Conservation (phyloP, 2,797 vertebrate genomes). For the Hylomyscus alleni region DNA sequence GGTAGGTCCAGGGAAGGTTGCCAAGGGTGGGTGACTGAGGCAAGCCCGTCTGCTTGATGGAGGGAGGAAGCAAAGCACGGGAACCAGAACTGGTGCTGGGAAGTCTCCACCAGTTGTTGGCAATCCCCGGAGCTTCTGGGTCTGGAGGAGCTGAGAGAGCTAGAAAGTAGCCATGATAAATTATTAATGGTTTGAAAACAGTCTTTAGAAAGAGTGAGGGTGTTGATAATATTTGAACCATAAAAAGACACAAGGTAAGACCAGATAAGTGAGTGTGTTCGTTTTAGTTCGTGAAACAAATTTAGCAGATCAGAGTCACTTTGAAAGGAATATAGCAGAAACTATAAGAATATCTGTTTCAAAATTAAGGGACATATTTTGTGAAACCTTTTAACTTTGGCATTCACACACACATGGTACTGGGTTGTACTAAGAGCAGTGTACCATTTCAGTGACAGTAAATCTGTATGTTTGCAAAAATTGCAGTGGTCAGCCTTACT, state of each 20-base stretch:
- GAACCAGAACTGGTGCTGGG: neutral
- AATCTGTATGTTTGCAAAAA: neutral
- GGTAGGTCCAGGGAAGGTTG: neutral
- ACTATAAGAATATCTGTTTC: neutral
- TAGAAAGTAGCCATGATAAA: slow-evolving; percentile 69
- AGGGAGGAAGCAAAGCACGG: neutral
- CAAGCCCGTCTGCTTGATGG: neutral
- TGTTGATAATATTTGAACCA: slow-evolving; percentile 50
- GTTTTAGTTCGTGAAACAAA: slow-evolving; percentile 5
- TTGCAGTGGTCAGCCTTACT: neutral
- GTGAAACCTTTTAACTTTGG: slow-evolving; percentile 19
- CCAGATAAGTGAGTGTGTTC: neutral
- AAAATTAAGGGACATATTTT: slow-evolving; percentile 35
- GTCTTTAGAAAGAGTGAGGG: slow-evolving; percentile 27
- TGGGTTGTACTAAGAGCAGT: neutral
- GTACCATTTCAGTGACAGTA: neutral
- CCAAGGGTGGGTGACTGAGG: neutral
- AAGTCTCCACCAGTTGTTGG: neutral
- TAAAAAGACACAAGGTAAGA: slow-evolving; percentile 25
- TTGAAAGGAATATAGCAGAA: slow-evolving; percentile 5
- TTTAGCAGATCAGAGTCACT: neutral
- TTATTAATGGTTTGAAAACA: slow-evolving; percentile 72
- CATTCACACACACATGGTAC: neutral
- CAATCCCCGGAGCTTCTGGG: neutral
- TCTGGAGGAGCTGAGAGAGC: slow-evolving; percentile 56